Evolutionary conservation across 2,113 vertebrate species (phyloP).

Genomic region (Phocoena phocoena): DNA sequence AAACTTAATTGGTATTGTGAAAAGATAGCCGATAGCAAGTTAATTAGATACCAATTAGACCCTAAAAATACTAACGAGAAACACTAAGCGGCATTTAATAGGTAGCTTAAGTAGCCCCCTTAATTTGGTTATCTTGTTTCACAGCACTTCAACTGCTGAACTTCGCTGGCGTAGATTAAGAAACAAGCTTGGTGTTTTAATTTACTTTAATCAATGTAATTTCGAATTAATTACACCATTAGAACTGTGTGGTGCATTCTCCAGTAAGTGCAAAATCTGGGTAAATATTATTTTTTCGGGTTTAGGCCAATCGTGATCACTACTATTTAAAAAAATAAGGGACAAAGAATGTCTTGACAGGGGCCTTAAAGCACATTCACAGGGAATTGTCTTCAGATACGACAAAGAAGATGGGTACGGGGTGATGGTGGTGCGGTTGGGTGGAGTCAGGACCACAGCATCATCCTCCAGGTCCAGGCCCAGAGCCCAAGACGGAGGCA

Average conservation of each 20-base stretch:
- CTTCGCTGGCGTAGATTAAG: constrained; percentile 85
- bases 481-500: not conserved
- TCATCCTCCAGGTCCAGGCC: fast-evolving
- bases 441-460: not conserved
- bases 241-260: constrained; percentile 77
- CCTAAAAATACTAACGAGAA: constrained; percentile 90
- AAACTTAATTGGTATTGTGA: constrained; percentile 82
- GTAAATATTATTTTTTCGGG: constrained; percentile 77
- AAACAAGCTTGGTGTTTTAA: constrained; percentile 86
- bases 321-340: fast-evolving
- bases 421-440: no score
- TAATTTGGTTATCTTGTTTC: constrained; percentile 84
- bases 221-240: constrained; percentile 86
- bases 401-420: fast-evolving
- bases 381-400: not conserved
- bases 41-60: constrained; percentile 88
- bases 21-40: constrained; percentile 86
- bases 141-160: constrained; percentile 84
- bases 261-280: constrained; percentile 80
- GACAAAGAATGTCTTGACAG: not conserved
- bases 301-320: not conserved
- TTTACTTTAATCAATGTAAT: constrained; percentile 87
- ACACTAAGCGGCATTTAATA: constrained; percentile 90
- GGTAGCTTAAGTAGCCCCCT: constrained; percentile 85
- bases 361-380: not conserved